Evolutionary conservation across 2,797 vertebrate species (phyloP), one percentile per base, ranked within the genome.

Genomic region (Bucorvus abyssinicus): DNA sequence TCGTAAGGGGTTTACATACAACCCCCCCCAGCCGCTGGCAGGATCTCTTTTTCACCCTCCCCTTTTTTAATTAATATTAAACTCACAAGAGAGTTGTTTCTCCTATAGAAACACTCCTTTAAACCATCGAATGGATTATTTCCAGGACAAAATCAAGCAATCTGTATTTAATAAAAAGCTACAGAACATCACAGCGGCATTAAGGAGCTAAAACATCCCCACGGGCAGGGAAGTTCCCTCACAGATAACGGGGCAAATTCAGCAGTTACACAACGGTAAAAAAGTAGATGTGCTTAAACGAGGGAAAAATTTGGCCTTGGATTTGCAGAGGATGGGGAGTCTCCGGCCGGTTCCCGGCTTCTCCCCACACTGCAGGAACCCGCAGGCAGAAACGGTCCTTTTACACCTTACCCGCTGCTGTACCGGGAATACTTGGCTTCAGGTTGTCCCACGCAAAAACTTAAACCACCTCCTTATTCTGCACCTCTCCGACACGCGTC

Each of bases 1-100:
- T 6, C 6, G 0, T 7, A 70, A 10, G 24, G n/a, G 22, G 13
- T 83, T 69, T 47, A 55, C 53, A 15, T 0, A 1, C 57, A 55
- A 40, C 14, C 45, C 22, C 13, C 53, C 53, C 49, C 68, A 27
- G 44, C 16, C 40, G 38, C 34, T 29, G 24, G 26, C 27, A 44
- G 10, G 11, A 34, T 34, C 22, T 9, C 12, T 63, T 47, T 24
- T 23, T n/a, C 23, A 8, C 12, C 5, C 3, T 5, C 0, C 3
- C 1, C 5, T 5, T 11, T 18, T n/a, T 30, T 17, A 29, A 26
- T 26, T 26, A 75, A 52, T 24, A 64, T 40, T 30, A 82, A 55
- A 69, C 16, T 47, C 63, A 5, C 52, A 38, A 50, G 23, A 64
- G 30, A 55, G 23, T 15, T 47, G 24, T 55, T 87, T 89, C 70